These are phyloP conservation scores for Saiga tatarica DNA, from an alignment of 2,113 vertebrate genomes.

Conservation along the genomic window DNA sequence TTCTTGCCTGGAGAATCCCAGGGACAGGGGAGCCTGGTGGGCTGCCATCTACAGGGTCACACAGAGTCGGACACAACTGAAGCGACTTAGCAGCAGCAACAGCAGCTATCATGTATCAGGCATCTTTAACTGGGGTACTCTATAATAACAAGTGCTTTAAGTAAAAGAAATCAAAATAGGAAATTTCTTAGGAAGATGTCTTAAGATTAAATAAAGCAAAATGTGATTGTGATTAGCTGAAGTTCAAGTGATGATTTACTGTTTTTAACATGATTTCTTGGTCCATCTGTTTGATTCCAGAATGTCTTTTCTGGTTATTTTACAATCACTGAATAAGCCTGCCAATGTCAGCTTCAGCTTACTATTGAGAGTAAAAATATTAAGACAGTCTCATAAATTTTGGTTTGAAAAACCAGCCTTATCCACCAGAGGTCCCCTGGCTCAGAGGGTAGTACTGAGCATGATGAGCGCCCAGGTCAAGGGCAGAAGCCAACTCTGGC, in stretches of 20 bases:
- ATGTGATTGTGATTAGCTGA: conserved; percentile 62
- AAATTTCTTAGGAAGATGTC: conserved; percentile 44
- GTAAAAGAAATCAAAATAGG: conserved; percentile 51
- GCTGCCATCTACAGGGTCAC: too few species aligned
- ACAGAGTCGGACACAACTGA: too few species aligned
- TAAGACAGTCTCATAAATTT: conserved; percentile 59
- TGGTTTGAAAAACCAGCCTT: not conserved
- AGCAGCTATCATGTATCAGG: not conserved
- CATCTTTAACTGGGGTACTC: conserved; percentile 12
- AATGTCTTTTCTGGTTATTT: conserved; percentile 71
- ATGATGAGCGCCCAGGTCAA: not conserved
- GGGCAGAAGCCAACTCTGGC: not conserved
- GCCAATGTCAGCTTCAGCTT: conserved; percentile 61
- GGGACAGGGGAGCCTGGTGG: too few species aligned
- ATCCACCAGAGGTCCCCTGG: not conserved
- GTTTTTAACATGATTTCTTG: conserved; percentile 65
- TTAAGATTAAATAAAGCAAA: conserved; percentile 58
- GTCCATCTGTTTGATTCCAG: conserved; percentile 73
- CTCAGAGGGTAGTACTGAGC: not conserved
- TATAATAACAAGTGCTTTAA: conserved; percentile 43
- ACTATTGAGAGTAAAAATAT: conserved; percentile 50
- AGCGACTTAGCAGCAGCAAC: too few species aligned
- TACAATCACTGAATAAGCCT: conserved; percentile 42
- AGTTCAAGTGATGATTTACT: conserved; percentile 66
- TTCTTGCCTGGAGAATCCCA: too few species aligned